phyloP scores from a whole-genome alignment of 2,797 vertebrate genomes.

The Gallinago nigripennis region DNA sequence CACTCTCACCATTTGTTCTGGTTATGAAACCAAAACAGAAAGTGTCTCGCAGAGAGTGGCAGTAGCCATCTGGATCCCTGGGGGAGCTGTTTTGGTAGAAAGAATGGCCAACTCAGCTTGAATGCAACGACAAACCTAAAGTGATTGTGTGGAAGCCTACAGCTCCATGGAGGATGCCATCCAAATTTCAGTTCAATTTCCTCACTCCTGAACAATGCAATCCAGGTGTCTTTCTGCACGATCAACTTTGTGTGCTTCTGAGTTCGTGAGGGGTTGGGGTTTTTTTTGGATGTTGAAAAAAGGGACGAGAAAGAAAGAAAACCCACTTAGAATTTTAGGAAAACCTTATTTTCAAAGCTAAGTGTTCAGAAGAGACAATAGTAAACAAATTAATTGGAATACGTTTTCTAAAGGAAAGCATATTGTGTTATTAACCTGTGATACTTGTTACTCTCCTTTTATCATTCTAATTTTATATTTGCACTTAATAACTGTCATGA shows the following conservation, averaged over 20 bases:
- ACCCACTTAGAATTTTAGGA: neutral
- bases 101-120: neutral
- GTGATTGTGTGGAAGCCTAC: neutral
- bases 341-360: neutral
- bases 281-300: neutral
- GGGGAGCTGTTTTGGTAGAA: neutral
- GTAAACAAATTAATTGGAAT: neutral
- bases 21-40: conserved; percentile 57
- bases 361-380: neutral
- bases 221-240: neutral
- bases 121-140: neutral
- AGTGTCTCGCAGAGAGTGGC: conserved; percentile 4
- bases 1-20: conserved; percentile 16
- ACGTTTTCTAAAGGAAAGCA: neutral
- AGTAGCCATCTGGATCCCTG: conserved; percentile 13
- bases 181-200: neutral
- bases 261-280: neutral
- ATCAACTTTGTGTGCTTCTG: neutral
- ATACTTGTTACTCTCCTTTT: neutral
- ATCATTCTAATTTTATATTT: neutral
- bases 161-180: neutral
- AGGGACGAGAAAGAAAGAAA: neutral
- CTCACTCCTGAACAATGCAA: neutral
- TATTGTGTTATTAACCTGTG: neutral
- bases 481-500: neutral